These are phyloP conservation scores for Uria lomvia DNA, from an alignment of 2,113 vertebrate species.

Conservation along the genomic window DNA sequence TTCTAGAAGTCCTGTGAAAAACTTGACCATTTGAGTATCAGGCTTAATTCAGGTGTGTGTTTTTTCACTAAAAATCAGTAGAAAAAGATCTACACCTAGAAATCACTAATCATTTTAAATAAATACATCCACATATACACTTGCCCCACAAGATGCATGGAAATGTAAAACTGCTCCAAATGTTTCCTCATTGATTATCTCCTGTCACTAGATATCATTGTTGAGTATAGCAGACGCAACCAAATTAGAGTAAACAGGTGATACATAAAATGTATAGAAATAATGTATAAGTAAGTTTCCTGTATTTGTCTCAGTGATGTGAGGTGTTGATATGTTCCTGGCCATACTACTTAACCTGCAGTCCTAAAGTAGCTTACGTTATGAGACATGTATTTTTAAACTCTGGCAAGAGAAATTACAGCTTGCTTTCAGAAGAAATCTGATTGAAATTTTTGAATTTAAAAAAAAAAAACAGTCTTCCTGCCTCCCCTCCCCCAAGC, in stretches of 20 bases:
- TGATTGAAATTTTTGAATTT: neutral
- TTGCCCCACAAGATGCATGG: neutral
- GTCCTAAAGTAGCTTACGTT: neutral
- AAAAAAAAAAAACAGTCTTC: neutral
- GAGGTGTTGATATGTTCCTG: neutral
- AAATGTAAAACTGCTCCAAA: neutral
- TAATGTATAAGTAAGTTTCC: neutral
- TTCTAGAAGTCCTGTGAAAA: neutral
- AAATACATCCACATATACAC: neutral
- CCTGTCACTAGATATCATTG: neutral
- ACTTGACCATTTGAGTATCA: neutral
- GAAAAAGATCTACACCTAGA: neutral
- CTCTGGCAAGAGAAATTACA: neutral
- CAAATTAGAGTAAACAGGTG: neutral
- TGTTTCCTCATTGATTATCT: neutral
- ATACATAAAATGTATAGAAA: neutral
- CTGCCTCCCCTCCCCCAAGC: neutral
- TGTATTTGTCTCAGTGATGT: accelerated
- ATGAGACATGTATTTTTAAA: neutral
- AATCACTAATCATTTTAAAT: neutral
- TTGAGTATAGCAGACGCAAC: neutral
- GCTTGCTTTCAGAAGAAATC: neutral
- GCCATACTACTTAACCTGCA: neutral
- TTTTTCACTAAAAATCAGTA: neutral
- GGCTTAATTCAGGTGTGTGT: neutral